Percentiles rank a stretch among this genome's conserved stretches.
Evolutionary conservation across 2,888 invertebrate genomes (phyloP).

Genomic region (Ceriagrion tenellum): DNA sequence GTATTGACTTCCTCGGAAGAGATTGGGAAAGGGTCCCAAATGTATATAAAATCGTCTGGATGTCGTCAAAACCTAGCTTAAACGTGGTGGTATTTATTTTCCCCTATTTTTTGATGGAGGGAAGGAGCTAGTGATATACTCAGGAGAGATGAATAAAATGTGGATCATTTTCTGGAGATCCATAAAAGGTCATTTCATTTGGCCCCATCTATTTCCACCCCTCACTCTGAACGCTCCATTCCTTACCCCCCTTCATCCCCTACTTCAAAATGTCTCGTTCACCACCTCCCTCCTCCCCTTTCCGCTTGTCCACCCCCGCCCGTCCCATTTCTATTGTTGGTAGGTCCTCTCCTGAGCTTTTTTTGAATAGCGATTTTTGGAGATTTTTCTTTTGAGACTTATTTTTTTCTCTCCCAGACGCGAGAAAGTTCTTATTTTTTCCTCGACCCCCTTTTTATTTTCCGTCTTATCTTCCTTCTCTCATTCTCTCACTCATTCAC

Average conservation of each 20-base stretch:
- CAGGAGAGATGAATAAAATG: not conserved
- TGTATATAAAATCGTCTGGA: not conserved
- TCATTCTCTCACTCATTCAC: not conserved
- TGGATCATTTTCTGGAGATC: slow-evolving; percentile 17
- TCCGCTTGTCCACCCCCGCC: not conserved
- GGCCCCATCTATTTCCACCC: not conserved
- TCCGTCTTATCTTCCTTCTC: not conserved
- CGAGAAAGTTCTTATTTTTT: not conserved
- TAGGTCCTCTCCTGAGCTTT: not conserved
- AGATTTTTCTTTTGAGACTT: slow-evolving; percentile 35
- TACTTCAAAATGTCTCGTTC: not conserved
- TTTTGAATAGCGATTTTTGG: slow-evolving; percentile 59
- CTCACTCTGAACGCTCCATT: no score
- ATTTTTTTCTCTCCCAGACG: not conserved
- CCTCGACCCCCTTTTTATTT: not conserved
- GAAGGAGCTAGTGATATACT: not conserved
- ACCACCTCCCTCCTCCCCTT: not conserved
- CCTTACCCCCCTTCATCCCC: not conserved
- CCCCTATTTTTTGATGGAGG: not conserved
- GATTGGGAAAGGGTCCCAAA: not conserved
- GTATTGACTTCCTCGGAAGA: no score
- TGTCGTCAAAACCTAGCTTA: not conserved
- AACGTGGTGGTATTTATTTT: not conserved
- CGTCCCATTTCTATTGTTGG: not conserved
- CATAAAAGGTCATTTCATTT: slow-evolving; percentile 61